Evolutionary conservation across 2,888 invertebrate species (phyloP).

Genomic region (Corbicula japonica): DNA sequence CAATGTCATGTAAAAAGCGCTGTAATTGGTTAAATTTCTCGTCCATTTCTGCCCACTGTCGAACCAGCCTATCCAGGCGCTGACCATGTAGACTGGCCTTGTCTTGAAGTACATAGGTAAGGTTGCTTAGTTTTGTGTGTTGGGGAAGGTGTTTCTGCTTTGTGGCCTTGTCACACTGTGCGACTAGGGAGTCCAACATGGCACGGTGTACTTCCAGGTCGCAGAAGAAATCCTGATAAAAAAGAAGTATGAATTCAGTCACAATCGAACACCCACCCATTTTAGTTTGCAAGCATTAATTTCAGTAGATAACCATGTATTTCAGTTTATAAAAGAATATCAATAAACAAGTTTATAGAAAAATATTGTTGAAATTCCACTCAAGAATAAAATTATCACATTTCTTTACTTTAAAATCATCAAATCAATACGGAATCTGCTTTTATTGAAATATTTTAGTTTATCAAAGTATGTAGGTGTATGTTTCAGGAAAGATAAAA

Average conservation of each 20-base stretch:
- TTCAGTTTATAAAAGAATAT: too few relatives aligned
- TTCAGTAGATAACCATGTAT: too few relatives aligned
- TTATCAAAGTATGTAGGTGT: too few relatives aligned
- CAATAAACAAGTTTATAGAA: too few relatives aligned
- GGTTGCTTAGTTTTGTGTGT: conserved; percentile 76
- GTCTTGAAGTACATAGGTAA: conserved; percentile 81
- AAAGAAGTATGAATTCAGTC: not conserved
- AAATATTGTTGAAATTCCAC: too few relatives aligned
- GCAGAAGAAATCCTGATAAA: conserved; percentile 83
- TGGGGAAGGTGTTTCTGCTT: conserved; percentile 73
- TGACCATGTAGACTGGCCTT: conserved; percentile 82
- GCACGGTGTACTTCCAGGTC: conserved; percentile 84
- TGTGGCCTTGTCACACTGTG: conserved; percentile 79
- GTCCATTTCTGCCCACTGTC: conserved; percentile 81
- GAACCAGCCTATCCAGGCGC: conserved; percentile 78
- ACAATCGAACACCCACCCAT: too few relatives aligned
- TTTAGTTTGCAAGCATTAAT: too few relatives aligned
- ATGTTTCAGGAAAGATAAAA: too few relatives aligned
- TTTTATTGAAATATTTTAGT: too few relatives aligned
- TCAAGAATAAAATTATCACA: too few relatives aligned
- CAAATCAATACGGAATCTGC: too few relatives aligned
- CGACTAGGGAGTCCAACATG: conserved; percentile 81
- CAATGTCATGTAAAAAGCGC: conserved; percentile 67
- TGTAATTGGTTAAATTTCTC: conserved; percentile 74
- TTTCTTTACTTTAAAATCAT: too few relatives aligned